Conservation (phyloP, 2,888 invertebrate species). For the Erynnis tages region DNA sequence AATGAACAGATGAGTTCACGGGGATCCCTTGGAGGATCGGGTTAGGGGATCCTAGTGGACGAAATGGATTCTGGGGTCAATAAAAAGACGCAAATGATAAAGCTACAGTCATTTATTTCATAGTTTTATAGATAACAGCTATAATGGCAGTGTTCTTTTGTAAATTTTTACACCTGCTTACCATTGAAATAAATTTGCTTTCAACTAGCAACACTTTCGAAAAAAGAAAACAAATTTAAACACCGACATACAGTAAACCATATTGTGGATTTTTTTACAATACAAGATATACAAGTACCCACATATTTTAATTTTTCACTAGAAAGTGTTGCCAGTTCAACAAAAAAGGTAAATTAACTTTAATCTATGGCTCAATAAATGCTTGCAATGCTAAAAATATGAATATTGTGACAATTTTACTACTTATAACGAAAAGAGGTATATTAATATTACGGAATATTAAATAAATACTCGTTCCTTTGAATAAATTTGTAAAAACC, state of each 20-base stretch:
- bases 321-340: slow-evolving; percentile 19
- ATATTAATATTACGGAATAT: background rate
- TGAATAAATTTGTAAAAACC: too few species aligned
- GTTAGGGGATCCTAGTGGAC: too few species aligned
- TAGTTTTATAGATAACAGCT: slow-evolving; percentile 28
- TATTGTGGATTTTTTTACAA: background rate
- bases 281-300: background rate
- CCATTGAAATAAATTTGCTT: slow-evolving; percentile 18
- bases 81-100: background rate
- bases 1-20: too few species aligned
- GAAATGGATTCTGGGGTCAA: too few species aligned
- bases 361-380: background rate
- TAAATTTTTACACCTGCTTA: slow-evolving; percentile 11
- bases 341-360: background rate
- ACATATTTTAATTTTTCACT: background rate
- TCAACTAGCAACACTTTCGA: slow-evolving; percentile 21
- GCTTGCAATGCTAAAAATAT: slow-evolving; percentile 6
- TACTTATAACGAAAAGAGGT: slow-evolving; percentile 2
- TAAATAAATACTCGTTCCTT: too few species aligned
- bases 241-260: background rate
- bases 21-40: too few species aligned
- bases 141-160: slow-evolving; percentile 33
- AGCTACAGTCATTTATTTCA: slow-evolving; percentile 31
- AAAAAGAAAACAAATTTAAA: background rate
- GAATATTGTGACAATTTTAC: slow-evolving; percentile 4